Base-by-base conservation (phyloP, 1,140 invertebrate species). In the Whitmania pigra region DNA sequence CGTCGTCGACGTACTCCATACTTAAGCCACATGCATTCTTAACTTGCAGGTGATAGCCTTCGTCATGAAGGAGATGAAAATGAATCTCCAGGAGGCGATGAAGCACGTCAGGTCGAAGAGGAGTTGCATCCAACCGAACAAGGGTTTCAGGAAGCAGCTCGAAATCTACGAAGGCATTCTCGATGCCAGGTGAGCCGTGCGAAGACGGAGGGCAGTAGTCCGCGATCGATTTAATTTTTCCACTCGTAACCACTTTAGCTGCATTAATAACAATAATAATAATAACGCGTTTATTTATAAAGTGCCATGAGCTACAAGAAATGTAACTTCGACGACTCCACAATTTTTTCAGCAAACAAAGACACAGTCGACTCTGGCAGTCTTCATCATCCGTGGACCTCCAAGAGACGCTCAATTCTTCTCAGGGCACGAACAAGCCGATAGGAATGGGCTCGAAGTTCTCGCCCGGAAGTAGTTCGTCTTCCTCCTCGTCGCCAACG, bases 1-100 rank as follows among this genome's bases (percentile, higher is more conserved):
- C 31, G 31, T 36, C 31, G 31, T 3, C n/a, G n/a, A n/a, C n/a
- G 31, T 36, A 36, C 31, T 36, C 2, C 31, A 2, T 36, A 3
- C 31, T 36, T 36, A 36, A 36, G 31, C 31, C 2, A 36, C 6
- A 2, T 2, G 6, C 31, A 5, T 2, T n/a, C 40, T 20, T 0
- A 0, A 9, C 40, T 31, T n/a, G 29, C 73, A 83, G 82, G 82
- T 82, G 11, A 94, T 97, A 75, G 94, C 94, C 0, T 97, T 95
- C 81, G 90, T 91, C 6, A 97, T 97, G 94, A 97, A 97, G 82
- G 93, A 93, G 13, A 92, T 93, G 80, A 90, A 92, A 78, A 94
- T 91, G 92, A 88, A 91, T 76, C 89, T 97, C 76, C 87, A 90
- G 29, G 87, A 91, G 77, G 93, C 94, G 0, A 85, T 93, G 75